These are phyloP conservation scores for Drosophila obscura DNA, from an alignment of 1,140 invertebrate species.

Conservation along the genomic window DNA sequence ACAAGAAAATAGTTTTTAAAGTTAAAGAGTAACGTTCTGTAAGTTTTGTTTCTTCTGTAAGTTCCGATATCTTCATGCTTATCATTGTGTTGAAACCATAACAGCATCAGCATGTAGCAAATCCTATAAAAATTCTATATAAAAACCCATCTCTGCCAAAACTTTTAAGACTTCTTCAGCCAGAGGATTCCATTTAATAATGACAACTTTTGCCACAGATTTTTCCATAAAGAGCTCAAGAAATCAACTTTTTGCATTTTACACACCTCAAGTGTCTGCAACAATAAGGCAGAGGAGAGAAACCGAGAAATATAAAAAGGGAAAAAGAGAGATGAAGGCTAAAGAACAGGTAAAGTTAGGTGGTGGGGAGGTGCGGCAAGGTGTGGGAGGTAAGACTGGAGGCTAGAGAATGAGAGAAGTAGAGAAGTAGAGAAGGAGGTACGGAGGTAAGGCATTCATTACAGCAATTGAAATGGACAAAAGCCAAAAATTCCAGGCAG, in stretches of 20 bases:
- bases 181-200: slow-evolving; percentile 45
- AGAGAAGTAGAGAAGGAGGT: slow-evolving; percentile 3
- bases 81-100: too few relatives aligned
- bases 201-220: slow-evolving; percentile 38
- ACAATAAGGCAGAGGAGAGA: slow-evolving; percentile 32
- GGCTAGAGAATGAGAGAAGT: slow-evolving; percentile 17
- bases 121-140: not conserved
- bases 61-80: too few relatives aligned
- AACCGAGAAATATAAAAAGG: not conserved
- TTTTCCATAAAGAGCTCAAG: slow-evolving; percentile 45
- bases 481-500: slow-evolving; percentile 56
- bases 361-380: too few relatives aligned
- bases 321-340: not conserved
- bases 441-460: slow-evolving; percentile 53
- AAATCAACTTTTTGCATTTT: slow-evolving; percentile 64
- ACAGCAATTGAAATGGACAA: slow-evolving; percentile 70
- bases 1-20: too few relatives aligned
- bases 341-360: slow-evolving; percentile 1
- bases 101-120: not conserved
- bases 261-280: slow-evolving; percentile 62
- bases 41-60: too few relatives aligned
- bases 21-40: too few relatives aligned
- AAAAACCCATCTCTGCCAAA: not conserved
- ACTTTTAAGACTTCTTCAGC: slow-evolving; percentile 1
- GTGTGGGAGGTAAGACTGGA: not conserved